Conservation (phyloP, 2,888 invertebrate genomes). For the Lycaena phlaeas region DNA sequence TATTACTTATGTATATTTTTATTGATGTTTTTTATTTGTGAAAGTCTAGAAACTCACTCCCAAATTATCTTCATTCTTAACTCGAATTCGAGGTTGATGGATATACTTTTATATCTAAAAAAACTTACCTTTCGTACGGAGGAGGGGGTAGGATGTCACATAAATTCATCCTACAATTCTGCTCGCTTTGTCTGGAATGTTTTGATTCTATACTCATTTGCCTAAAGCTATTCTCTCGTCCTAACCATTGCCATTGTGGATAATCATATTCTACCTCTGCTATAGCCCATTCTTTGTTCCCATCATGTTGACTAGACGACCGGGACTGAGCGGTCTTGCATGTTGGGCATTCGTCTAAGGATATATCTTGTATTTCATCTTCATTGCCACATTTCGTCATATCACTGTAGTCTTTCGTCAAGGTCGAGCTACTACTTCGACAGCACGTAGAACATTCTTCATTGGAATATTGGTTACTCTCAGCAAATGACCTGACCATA, state of each 20-base stretch:
- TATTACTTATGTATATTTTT: too few species aligned
- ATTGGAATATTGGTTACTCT: slow-evolving; percentile 63
- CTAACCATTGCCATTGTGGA: slow-evolving; percentile 67
- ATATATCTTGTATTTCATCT: slow-evolving; percentile 53
- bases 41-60: too few species aligned
- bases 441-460: slow-evolving; percentile 67
- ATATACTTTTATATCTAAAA: too few species aligned
- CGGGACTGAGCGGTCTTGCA: slow-evolving; percentile 60
- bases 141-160: slow-evolving; percentile 62
- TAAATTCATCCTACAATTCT: slow-evolving; percentile 62
- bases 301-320: slow-evolving; percentile 61
- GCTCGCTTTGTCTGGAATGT: slow-evolving; percentile 47
- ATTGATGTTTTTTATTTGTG: too few species aligned
- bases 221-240: slow-evolving; percentile 59
- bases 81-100: too few species aligned
- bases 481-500: slow-evolving; percentile 57
- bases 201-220: slow-evolving; percentile 43
- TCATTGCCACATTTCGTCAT: slow-evolving; percentile 68
- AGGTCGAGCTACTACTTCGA: slow-evolving; percentile 57
- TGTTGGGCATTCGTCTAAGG: slow-evolving; percentile 61
- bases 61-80: too few species aligned
- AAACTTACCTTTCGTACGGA: slow-evolving; percentile 60
- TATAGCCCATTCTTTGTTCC: slow-evolving; percentile 54
- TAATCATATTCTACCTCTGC: slow-evolving; percentile 64
- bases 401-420: slow-evolving; percentile 65